Conservation (phyloP, 2,797 vertebrate species). For the Gila robusta region DNA sequence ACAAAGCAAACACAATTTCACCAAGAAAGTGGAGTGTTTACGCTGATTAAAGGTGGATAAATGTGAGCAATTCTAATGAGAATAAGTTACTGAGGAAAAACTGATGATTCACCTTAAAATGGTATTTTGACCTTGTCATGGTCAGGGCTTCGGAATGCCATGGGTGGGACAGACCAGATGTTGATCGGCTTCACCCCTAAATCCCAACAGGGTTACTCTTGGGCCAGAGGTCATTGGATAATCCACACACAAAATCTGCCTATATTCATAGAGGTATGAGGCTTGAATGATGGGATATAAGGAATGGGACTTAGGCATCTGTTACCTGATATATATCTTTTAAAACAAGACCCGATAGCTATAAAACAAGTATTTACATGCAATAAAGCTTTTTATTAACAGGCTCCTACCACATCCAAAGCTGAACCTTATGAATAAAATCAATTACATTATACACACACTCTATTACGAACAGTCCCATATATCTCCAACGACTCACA, state of each 20-base stretch:
- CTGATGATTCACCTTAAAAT: constrained; percentile 26
- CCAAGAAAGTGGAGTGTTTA: constrained; percentile 11
- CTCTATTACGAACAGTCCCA: constrained; percentile 40
- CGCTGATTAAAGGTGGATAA: constrained; percentile 44
- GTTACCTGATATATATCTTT: constrained; percentile 12
- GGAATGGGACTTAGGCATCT: neutral
- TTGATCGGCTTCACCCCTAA: constrained; percentile 14
- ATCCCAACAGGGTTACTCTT: constrained; percentile 34
- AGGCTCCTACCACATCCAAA: neutral
- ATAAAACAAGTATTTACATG: constrained; percentile 19
- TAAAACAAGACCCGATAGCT: neutral
- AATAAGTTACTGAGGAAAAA: neutral
- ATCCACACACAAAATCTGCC: constrained; percentile 37
- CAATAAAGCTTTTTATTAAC: constrained; percentile 38
- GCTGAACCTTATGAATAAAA: constrained; percentile 46
- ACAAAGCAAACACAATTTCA: constrained; percentile 18
- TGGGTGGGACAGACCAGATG: constrained; percentile 45
- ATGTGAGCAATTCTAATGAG: constrained; percentile 34
- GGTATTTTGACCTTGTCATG: constrained; percentile 34
- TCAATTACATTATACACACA: constrained; percentile 46
- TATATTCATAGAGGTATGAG: neutral
- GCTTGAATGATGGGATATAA: neutral
- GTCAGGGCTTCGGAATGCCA: neutral
- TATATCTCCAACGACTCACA: constrained; percentile 38
- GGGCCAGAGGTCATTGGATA: constrained; percentile 41